Percentiles rank a stretch among this genome's conserved stretches.
These are phyloP conservation scores for Lysandra coridon DNA, from an alignment of 2,888 invertebrate species.

Conservation along the genomic window DNA sequence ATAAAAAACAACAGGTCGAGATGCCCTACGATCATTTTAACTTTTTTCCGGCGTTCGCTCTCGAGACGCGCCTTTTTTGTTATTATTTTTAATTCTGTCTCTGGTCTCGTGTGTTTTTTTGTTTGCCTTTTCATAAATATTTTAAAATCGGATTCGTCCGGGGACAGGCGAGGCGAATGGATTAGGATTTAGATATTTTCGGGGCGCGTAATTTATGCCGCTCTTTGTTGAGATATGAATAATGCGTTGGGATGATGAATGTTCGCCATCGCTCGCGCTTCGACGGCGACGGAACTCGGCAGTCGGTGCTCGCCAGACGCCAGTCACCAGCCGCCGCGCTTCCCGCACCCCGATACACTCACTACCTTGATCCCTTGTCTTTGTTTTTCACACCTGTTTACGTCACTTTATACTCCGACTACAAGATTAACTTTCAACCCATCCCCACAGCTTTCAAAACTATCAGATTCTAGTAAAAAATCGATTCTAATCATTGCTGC, in stretches of 20 bases:
- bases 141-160: slow-evolving; percentile 78
- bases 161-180: slow-evolving; percentile 77
- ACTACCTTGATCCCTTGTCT: slow-evolving; percentile 38
- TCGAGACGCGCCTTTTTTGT: slow-evolving; percentile 65
- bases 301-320: neutral
- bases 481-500: neutral
- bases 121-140: slow-evolving; percentile 77
- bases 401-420: neutral
- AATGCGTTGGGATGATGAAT: slow-evolving; percentile 67
- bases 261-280: slow-evolving; percentile 55
- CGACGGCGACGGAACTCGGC: slow-evolving; percentile 46
- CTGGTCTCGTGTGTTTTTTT: slow-evolving; percentile 64
- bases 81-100: slow-evolving; percentile 74
- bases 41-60: slow-evolving; percentile 74
- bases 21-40: slow-evolving; percentile 77
- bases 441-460: neutral
- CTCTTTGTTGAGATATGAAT: slow-evolving; percentile 78
- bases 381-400: slow-evolving; percentile 37
- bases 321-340: slow-evolving; percentile 43
- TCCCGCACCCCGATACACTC: slow-evolving; percentile 48
- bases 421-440: neutral
- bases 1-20: slow-evolving; percentile 65
- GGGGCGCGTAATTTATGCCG: slow-evolving; percentile 75
- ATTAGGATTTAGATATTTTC: slow-evolving; percentile 80
- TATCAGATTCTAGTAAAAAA: neutral